A percentile compares a stretch with the other conserved stretches of the same genome.
Evolutionary conservation across 1,140 invertebrate species (phyloP).

Genomic region (Panagrolaimus sp.): DNA sequence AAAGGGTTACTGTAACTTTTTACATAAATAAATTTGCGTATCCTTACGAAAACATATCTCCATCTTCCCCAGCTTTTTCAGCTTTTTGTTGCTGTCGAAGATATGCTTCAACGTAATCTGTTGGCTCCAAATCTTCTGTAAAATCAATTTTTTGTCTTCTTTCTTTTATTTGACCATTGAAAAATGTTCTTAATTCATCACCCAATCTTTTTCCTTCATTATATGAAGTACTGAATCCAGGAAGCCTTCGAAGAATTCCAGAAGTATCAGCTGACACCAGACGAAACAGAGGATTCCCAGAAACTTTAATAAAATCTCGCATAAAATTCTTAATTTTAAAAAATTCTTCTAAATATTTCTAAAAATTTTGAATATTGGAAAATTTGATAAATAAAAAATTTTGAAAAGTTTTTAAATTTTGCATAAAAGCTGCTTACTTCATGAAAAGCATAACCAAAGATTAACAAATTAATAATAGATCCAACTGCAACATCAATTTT

Average conservation of each 20-base stretch:
- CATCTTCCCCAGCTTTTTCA: not conserved
- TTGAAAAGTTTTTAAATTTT: too few species aligned
- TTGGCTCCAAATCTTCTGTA: conserved; percentile 10
- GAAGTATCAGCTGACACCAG: not conserved
- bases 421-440: too few species aligned
- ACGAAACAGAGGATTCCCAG: not conserved
- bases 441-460: not conserved
- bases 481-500: conserved; percentile 1
- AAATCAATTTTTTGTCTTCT: not conserved
- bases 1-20: not conserved
- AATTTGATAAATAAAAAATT: too few species aligned
- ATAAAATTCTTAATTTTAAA: too few species aligned
- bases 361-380: too few species aligned
- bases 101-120: conserved; percentile 20
- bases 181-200: not conserved
- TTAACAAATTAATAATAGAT: not conserved
- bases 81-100: not conserved
- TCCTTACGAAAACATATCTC: not conserved
- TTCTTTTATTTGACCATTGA: not conserved
- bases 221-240: not conserved
- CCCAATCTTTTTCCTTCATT: not conserved
- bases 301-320: not conserved
- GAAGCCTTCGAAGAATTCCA: not conserved
- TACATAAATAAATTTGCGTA: not conserved
- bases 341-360: too few species aligned